phyloP scores from a whole-genome alignment of 2,113 vertebrate species.

The Gymnobelideus leadbeateri region DNA sequence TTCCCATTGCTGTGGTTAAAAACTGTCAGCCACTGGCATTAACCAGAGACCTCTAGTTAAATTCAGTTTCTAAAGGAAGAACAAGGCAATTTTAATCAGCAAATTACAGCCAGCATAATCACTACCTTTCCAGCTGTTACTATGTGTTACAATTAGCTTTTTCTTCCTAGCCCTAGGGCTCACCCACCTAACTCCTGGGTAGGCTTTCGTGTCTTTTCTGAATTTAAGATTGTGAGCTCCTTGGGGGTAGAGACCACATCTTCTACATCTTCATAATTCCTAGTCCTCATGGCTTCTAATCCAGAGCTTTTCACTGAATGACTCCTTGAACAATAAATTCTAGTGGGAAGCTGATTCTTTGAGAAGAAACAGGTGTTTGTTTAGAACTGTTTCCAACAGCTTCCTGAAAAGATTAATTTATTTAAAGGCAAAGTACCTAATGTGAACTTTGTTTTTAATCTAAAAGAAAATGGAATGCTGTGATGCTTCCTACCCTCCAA shows the following conservation, averaged over 20 bases:
- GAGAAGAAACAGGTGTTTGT: slow-evolving; percentile 13
- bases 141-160: slow-evolving; percentile 16
- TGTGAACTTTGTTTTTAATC: background rate
- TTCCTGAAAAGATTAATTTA: background rate
- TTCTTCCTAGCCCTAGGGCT: background rate
- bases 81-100: background rate
- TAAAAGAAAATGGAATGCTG: background rate
- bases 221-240: background rate
- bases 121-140: background rate
- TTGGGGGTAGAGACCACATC: background rate
- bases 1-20: slow-evolving; percentile 16
- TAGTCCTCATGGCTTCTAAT: slow-evolving; percentile 1
- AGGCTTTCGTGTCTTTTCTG: background rate
- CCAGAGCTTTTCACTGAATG: background rate
- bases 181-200: background rate
- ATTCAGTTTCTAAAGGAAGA: slow-evolving; percentile 29
- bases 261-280: slow-evolving; percentile 1
- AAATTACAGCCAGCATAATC: slow-evolving; percentile 1
- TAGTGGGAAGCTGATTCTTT: slow-evolving; percentile 1
- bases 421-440: background rate
- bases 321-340: background rate
- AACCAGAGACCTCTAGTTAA: slow-evolving; percentile 44
- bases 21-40: background rate
- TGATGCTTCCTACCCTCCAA: background rate
- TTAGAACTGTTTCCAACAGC: background rate